Conservation (phyloP, 2,797 vertebrate genomes). For the Spondyliosoma cantharus region DNA sequence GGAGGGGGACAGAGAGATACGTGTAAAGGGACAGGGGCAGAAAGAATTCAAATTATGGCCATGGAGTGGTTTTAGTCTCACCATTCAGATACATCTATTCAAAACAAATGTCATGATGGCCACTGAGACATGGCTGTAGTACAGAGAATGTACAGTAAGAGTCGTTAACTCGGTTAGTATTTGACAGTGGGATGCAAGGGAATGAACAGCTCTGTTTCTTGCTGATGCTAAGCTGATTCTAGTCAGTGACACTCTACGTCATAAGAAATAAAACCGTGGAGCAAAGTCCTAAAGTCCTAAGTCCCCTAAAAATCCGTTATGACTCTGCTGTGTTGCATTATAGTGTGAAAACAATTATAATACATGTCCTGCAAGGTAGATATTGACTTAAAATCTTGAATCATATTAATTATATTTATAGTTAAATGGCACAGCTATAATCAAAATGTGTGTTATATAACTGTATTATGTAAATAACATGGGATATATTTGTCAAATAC, state of each 20-base stretch:
- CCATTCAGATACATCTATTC: constrained; percentile 66
- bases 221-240: constrained; percentile 12
- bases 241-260: constrained; percentile 8
- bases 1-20: constrained; percentile 63
- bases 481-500: constrained; percentile 12
- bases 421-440: background rate
- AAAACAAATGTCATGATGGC: constrained; percentile 71
- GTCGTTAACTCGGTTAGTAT: constrained; percentile 71
- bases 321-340: constrained; percentile 2
- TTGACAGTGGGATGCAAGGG: constrained; percentile 77
- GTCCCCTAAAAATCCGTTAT: constrained; percentile 3
- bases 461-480: background rate
- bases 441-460: background rate
- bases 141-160: constrained; percentile 60
- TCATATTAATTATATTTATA: constrained; percentile 5
- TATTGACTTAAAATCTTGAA: constrained; percentile 1
- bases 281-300: background rate
- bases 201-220: constrained; percentile 80
- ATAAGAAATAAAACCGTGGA: background rate
- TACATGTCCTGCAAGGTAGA: constrained; percentile 1
- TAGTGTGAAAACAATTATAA: constrained; percentile 15
- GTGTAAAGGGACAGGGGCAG: constrained; percentile 59
- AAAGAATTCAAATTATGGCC: constrained; percentile 77
- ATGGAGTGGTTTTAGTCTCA: constrained; percentile 69
- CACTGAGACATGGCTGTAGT: constrained; percentile 64